Conservation (phyloP, 2,113 vertebrate genomes). For the Bubo blakistoni region DNA sequence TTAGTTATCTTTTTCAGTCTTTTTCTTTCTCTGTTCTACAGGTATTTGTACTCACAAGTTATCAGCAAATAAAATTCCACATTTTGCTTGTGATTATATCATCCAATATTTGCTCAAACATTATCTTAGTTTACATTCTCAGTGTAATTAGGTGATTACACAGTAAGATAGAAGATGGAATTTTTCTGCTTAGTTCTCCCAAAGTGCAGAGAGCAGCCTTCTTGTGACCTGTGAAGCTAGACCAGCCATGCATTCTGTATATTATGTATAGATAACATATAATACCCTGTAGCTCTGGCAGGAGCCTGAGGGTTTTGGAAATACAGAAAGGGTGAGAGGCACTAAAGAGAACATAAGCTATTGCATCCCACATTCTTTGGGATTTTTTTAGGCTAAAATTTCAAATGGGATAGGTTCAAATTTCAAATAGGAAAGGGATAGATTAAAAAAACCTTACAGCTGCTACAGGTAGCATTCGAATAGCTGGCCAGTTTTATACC, state of each 20-base stretch:
- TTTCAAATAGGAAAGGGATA: neutral
- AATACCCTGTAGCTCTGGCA: neutral
- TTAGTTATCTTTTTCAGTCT: neutral
- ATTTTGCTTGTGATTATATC: neutral
- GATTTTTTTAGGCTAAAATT: neutral
- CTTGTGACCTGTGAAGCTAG: neutral
- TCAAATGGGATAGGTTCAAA: fast-evolving
- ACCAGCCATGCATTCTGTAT: fast-evolving
- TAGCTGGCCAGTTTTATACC: neutral
- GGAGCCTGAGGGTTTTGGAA: neutral
- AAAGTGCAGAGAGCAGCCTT: neutral
- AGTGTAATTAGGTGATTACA: neutral
- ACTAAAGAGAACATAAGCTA: neutral
- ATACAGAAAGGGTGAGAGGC: neutral
- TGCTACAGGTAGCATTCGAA: neutral
- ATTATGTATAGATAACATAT: fast-evolving
- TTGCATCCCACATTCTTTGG: neutral
- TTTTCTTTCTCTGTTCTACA: neutral
- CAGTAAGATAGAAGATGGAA: neutral
- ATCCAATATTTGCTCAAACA: neutral
- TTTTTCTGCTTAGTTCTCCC: neutral
- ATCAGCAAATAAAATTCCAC: neutral
- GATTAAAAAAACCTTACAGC: neutral
- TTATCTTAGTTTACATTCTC: neutral
- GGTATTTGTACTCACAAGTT: neutral